Base-by-base conservation (phyloP, 64 coral and sea anemone genomes). In the Dendrophyllia cribrosa region DNA sequence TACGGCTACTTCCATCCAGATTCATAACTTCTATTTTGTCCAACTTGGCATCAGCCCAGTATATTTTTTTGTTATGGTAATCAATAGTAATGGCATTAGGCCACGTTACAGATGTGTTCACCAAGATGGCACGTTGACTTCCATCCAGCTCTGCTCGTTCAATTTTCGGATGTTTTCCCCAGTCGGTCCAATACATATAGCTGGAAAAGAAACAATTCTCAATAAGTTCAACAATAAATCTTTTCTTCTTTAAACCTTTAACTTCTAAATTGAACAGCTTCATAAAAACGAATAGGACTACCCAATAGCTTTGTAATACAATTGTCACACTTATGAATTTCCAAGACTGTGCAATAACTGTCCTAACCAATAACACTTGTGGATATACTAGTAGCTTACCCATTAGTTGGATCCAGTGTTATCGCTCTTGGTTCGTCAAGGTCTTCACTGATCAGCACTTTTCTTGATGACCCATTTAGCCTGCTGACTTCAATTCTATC, bases 401-500 rank as follows among this genome's bases (percentile, higher is more conserved):
- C 93, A 46, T 70, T 72, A 48, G 79, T 46, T 26, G 93, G 96
- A 60, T 98, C 93, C 51, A 98, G 71, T 64, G 77, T 79, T 82
- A 98, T 98, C 5, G 96, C 96, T 90, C 96, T 74, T 53, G 96
- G 96, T 58, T 98, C 96, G 66, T 92, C 89, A 24, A 95, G 71
- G 19, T 77, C 76, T 51, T 91, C 43, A 72, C 62, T 75, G 43
- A 98, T 79, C n/a, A 98, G 79, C 4, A 92, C 82, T 87, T 77
- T 93, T 75, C 96, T 91, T 4, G 93, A 72, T 12, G 76, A 87
- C 2, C 93, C 96, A 82, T 98, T 92, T 10, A 98, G 64, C 14
- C 86, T 43, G 24, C 93, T 89, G 65, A 98, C 90, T 79, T 95
- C 96, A 67, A 98, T 95, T 80, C 86, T 88, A 55, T 95, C 90